These are phyloP conservation scores for Erpornis zantholeuca DNA, from an alignment of 2,113 vertebrate genomes.

Conservation along the genomic window DNA sequence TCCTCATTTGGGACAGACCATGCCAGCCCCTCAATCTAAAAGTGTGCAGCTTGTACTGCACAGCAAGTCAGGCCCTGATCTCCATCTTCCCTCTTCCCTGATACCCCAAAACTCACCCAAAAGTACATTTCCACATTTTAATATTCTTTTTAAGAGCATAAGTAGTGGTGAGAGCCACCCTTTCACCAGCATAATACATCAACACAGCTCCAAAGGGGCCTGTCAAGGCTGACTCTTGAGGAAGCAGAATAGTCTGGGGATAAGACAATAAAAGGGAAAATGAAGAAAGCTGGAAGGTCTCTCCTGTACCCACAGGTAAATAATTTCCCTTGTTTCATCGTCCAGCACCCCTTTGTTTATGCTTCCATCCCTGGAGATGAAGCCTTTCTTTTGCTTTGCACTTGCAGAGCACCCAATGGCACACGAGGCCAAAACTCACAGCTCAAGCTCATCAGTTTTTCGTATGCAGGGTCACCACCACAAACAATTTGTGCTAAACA, in stretches of 20 bases:
- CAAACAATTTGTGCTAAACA: not conserved
- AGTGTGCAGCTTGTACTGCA: not conserved
- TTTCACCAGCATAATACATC: not conserved
- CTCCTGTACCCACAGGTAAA: not conserved
- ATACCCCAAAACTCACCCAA: not conserved
- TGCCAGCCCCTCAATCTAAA: constrained; percentile 58
- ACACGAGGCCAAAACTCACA: not conserved
- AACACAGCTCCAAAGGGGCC: not conserved
- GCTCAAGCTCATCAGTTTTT: not conserved
- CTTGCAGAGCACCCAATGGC: not conserved
- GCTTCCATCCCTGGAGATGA: not conserved
- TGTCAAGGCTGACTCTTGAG: not conserved
- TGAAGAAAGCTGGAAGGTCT: not conserved
- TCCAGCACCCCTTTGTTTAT: not conserved
- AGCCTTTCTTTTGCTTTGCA: not conserved
- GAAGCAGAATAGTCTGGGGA: not conserved
- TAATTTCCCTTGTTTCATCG: not conserved
- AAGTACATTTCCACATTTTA: not conserved
- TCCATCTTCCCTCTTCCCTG: not conserved
- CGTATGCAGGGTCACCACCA: not conserved
- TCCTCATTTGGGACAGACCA: constrained; percentile 52
- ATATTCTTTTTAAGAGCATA: fast-evolving
- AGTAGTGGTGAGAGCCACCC: not conserved
- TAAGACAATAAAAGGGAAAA: not conserved
- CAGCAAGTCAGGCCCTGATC: not conserved